Percentiles rank a stretch among this genome's conserved stretches.
Evolutionary conservation across 37 sponge, comb jelly and placozoan genomes (phyloP).

Genomic region (Aplysina aerophoba): DNA sequence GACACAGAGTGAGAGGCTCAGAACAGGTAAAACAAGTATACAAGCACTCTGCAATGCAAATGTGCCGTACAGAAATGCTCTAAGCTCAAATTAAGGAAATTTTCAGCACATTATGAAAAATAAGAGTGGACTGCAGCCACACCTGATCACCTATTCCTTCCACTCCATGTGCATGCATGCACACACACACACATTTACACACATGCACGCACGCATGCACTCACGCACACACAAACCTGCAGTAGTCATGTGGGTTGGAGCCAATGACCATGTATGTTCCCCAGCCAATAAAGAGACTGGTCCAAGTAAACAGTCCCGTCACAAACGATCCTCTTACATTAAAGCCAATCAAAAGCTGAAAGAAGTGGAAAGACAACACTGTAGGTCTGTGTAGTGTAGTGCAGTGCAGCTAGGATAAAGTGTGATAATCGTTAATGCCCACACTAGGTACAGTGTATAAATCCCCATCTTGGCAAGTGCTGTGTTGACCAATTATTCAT

Average conservation of each 20-base stretch:
- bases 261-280: slow-evolving; percentile 78
- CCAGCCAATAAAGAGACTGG: slow-evolving; percentile 80
- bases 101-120: too few relatives aligned
- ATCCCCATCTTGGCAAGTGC: too few relatives aligned
- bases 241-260: not conserved
- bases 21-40: too few relatives aligned
- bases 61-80: too few relatives aligned
- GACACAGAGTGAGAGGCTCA: not conserved
- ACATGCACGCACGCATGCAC: slow-evolving; percentile 22
- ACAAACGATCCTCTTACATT: slow-evolving; percentile 61
- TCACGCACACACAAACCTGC: not conserved
- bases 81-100: too few relatives aligned
- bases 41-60: too few relatives aligned
- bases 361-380: not conserved
- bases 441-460: too few relatives aligned
- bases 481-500: too few relatives aligned
- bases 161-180: not conserved
- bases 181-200: slow-evolving; percentile 16
- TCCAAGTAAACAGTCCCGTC: slow-evolving; percentile 62
- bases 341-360: slow-evolving; percentile 55
- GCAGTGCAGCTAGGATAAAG: too few relatives aligned
- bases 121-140: not conserved
- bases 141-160: not conserved
- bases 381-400: too few relatives aligned
- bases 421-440: too few relatives aligned